These are phyloP conservation scores for Agonopterix arenella DNA, from an alignment of 2,888 invertebrate species.

Conservation along the genomic window DNA sequence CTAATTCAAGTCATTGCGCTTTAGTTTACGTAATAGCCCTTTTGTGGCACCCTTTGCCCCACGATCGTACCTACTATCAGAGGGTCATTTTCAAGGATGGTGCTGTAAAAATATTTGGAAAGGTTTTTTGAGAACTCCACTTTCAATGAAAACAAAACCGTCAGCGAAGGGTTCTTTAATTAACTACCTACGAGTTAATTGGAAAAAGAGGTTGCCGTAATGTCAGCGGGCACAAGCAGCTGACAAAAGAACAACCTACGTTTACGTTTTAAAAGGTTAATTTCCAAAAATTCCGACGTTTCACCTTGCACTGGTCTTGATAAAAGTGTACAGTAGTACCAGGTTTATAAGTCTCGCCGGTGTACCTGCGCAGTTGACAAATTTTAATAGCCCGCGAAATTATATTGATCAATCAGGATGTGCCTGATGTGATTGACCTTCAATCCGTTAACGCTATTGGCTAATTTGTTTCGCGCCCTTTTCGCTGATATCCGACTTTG, in stretches of 20 bases:
- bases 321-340: too few species aligned
- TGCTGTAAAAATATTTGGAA: slow-evolving; percentile 52
- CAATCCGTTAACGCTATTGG: too few species aligned
- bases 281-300: slow-evolving; percentile 28
- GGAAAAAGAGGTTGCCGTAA: slow-evolving; percentile 1
- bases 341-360: too few species aligned
- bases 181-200: not conserved
- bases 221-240: slow-evolving; percentile 15
- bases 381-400: too few species aligned
- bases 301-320: slow-evolving; percentile 19
- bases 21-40: slow-evolving; percentile 54
- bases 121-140: too few species aligned
- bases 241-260: slow-evolving; percentile 26
- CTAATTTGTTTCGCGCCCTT: too few species aligned
- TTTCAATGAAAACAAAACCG: not conserved
- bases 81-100: slow-evolving; percentile 43
- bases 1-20: slow-evolving; percentile 72
- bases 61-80: slow-evolving; percentile 13
- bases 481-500: too few species aligned
- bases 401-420: too few species aligned
- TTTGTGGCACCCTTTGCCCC: slow-evolving; percentile 54
- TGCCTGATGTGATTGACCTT: too few species aligned
- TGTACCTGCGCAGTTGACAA: too few species aligned
- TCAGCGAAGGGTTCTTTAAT: not conserved
- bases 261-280: slow-evolving; percentile 28